A percentile compares a stretch with the other conserved stretches of the same genome.
phyloP scores from a whole-genome alignment of 2,797 vertebrate species.

The Spizella passerina region DNA sequence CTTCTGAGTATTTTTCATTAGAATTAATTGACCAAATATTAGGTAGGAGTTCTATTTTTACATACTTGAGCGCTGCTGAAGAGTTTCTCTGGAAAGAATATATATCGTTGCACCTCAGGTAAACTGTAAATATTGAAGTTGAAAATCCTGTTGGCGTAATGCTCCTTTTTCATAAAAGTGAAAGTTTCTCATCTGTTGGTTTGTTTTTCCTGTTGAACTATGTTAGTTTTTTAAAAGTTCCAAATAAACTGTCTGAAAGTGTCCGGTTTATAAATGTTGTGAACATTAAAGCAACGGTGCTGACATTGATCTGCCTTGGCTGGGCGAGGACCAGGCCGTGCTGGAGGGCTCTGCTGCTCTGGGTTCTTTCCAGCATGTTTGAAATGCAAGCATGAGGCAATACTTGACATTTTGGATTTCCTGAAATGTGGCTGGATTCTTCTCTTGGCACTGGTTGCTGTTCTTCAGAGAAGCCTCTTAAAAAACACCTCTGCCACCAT shows the following conservation, averaged over 20 bases:
- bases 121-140: constrained; percentile 71
- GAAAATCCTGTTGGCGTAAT: constrained; percentile 64
- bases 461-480: constrained; percentile 25
- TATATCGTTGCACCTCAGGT: constrained; percentile 81
- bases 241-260: constrained; percentile 54
- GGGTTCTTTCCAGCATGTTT: not conserved
- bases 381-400: not conserved
- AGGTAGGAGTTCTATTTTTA: constrained; percentile 74
- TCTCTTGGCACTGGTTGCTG: not conserved
- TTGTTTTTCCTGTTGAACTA: constrained; percentile 36
- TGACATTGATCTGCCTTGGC: not conserved
- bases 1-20: constrained; percentile 74
- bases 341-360: not conserved
- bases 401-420: constrained; percentile 40
- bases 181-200: constrained; percentile 45
- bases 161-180: constrained; percentile 38
- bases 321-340: not conserved
- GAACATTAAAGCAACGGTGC: not conserved
- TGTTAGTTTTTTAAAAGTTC: constrained; percentile 50
- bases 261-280: constrained; percentile 40
- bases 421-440: not conserved
- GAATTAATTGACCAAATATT: constrained; percentile 80
- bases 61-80: constrained; percentile 81
- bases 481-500: not conserved
- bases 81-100: constrained; percentile 65